A percentile compares a stretch with the other conserved stretches of the same genome.
These are phyloP conservation scores for Rachycentron canadum DNA, from an alignment of 2,797 vertebrate genomes.

Conservation along the genomic window DNA sequence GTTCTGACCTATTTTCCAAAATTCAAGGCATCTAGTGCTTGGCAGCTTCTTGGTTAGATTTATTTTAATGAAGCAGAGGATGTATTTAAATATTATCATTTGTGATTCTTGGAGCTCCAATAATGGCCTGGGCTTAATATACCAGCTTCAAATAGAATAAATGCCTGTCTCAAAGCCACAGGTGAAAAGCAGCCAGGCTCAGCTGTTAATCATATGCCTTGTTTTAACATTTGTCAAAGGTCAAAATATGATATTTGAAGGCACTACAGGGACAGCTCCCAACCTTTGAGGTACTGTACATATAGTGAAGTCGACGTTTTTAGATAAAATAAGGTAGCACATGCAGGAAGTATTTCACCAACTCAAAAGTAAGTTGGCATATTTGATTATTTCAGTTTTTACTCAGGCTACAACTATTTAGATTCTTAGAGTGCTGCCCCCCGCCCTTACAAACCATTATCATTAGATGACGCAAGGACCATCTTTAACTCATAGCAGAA, in stretches of 20 bases:
- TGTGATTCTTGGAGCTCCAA: not conserved
- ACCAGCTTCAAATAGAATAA: not conserved
- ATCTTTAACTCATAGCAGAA: not conserved
- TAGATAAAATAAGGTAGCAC: not conserved
- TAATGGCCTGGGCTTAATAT: not conserved
- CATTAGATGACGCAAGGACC: not conserved
- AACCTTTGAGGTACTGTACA: not conserved
- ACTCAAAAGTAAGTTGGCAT: not conserved
- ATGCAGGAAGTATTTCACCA: too few relatives aligned
- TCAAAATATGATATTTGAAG: not conserved
- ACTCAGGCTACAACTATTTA: not conserved
- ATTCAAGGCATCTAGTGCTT: not conserved
- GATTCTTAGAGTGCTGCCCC: not conserved
- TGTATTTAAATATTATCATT: not conserved
- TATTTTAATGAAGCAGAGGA: not conserved
- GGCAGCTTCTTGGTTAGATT: constrained; percentile 3
- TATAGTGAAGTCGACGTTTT: not conserved
- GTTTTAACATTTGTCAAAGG: not conserved
- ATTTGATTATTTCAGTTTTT: not conserved
- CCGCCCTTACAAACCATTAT: not conserved
- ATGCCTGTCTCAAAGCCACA: not conserved
- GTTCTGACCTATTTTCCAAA: constrained; percentile 8
- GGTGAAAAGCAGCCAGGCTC: not conserved
- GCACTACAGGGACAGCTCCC: not conserved
- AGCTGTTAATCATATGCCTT: not conserved